Percentiles rank a stretch among this genome's conserved stretches.
phyloP scores from a whole-genome alignment of 2,113 vertebrate genomes.

The Malurus elegans region DNA sequence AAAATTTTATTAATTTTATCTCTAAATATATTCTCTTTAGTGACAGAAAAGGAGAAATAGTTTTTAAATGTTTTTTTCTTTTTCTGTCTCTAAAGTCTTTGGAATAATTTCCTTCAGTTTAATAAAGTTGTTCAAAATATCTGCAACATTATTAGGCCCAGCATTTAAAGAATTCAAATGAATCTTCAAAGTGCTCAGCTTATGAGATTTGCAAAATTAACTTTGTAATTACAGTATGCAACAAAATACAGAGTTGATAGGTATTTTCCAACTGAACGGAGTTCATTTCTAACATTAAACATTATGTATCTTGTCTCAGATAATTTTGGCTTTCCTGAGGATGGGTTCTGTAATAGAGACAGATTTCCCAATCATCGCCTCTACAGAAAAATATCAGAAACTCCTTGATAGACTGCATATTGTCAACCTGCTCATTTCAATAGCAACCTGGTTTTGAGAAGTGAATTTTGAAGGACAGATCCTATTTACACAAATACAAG shows the following conservation, averaged over 20 bases:
- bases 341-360: background rate
- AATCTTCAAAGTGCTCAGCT: slow-evolving; percentile 61
- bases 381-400: background rate
- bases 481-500: background rate
- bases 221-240: slow-evolving; percentile 63
- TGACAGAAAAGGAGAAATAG: background rate
- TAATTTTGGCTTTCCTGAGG: background rate
- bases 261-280: slow-evolving; percentile 54
- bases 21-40: background rate
- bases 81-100: background rate
- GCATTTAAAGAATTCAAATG: slow-evolving; percentile 61
- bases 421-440: background rate
- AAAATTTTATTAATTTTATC: background rate
- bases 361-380: background rate
- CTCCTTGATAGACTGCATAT: background rate
- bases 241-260: slow-evolving; percentile 54
- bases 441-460: background rate
- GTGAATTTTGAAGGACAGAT: background rate
- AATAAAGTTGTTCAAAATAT: slow-evolving; percentile 58
- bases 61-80: background rate
- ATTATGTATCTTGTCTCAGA: background rate
- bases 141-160: slow-evolving; percentile 40
- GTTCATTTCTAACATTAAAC: slow-evolving; percentile 22
- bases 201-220: slow-evolving; percentile 74
- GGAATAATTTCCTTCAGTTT: slow-evolving; percentile 44